A percentile compares a stretch with the other conserved stretches of the same genome.
These are phyloP conservation scores for Dendrolimus pini DNA, from an alignment of 2,888 invertebrate species.

Conservation along the genomic window DNA sequence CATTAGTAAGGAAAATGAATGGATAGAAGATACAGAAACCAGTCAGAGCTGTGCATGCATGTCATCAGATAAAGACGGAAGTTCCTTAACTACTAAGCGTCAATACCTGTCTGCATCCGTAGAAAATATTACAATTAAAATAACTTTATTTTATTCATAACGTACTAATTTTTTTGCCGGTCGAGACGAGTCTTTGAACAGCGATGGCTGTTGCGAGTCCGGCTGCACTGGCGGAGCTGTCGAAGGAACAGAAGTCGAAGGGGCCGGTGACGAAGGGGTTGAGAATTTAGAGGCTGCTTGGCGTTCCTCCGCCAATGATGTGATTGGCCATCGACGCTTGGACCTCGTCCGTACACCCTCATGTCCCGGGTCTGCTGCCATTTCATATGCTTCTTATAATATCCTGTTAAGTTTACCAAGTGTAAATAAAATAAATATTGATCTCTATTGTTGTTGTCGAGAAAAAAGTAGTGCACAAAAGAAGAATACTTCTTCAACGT, in stretches of 20 bases:
- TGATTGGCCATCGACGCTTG: constrained; percentile 33
- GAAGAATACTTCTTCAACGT: no score
- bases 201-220: constrained; percentile 37
- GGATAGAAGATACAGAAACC: no score
- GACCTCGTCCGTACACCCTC: constrained; percentile 42
- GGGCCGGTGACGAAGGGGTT: neutral
- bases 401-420: neutral
- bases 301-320: constrained; percentile 50
- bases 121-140: no score
- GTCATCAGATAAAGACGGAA: no score
- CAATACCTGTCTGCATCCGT: no score
- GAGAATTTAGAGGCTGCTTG: constrained; percentile 15
- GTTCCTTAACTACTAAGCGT: no score
- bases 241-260: constrained; percentile 10
- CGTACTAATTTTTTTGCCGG: constrained; percentile 1
- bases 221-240: constrained; percentile 23
- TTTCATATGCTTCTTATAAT: neutral
- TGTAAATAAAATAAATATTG: no score
- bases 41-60: no score
- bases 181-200: constrained; percentile 48
- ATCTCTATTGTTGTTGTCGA: no score
- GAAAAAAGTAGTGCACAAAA: no score
- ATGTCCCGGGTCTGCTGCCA: constrained; percentile 40
- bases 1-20: no score
- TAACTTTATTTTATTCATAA: neutral